Base-by-base conservation (phyloP, 2,797 vertebrate genomes). In the Neomorphus geoffroyi region DNA sequence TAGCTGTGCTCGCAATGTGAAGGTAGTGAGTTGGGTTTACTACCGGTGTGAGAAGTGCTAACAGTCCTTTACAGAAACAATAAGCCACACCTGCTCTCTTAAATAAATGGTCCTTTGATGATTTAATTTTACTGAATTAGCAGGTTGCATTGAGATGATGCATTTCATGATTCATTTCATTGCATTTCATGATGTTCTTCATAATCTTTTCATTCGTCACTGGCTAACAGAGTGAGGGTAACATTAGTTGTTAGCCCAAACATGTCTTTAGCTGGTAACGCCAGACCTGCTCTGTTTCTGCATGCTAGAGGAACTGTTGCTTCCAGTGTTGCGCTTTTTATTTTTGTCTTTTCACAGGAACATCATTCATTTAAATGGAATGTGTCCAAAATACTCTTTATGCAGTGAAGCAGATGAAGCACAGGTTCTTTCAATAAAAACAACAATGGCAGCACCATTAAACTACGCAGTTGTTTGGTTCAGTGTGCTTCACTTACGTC, bases 111-210 rank as follows among this genome's bases (percentile, higher is more conserved):
- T 73, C 75, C 73, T 92, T 84, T 92, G 50, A 74, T 75, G n/a
- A 82, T 85, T 91, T 93, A 86, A 77, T 94, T 57, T 85, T 86
- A 74, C 2, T 89, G 85, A 72, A 46, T 88, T 82, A 78, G 10
- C 41, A 93, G 70, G 6, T 66, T 90, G 54, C 83, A 51, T 73
- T 94, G 56, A 74, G 32, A 67, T 75, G 21, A 67, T 72, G 24
- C 78, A n/a, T n/a, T n/a, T n/a, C n/a, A n/a, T n/a, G n/a, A n/a
- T n/a, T n/a, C n/a, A n/a, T n/a, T n/a, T n/a, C n/a, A n/a, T n/a
- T n/a, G n/a, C 41, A 54, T 90, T 94, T 97, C 51, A n/a, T 90
- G 93, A 43, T 85, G 92, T 94, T 95, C 93, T 94, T 93, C 96
- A 90, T 95, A 90, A 72, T 87, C 66, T 46, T 92, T 92, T 87